Evolutionary conservation across 2,888 invertebrate genomes (phyloP).

Genomic region (Chrysotoxum bicinctum): DNA sequence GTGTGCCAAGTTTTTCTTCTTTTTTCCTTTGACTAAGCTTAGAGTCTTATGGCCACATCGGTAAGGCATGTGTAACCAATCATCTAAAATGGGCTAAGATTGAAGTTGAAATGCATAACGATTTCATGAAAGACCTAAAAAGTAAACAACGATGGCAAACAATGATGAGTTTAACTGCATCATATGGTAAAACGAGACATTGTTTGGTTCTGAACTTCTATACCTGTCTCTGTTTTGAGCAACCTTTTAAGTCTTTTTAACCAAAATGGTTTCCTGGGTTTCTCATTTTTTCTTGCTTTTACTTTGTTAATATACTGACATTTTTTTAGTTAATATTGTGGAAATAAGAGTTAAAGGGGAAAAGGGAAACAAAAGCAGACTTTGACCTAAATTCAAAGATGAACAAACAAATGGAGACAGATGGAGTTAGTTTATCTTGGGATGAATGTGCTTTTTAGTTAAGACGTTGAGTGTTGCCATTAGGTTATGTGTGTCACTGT

Average conservation of each 20-base stretch:
- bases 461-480: neutral
- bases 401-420: constrained; percentile 33
- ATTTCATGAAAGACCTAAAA: constrained; percentile 3
- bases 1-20: neutral
- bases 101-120: constrained; percentile 35
- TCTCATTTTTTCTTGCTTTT: neutral
- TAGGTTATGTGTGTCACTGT: neutral
- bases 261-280: constrained; percentile 24
- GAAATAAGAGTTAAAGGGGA: neutral
- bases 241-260: constrained; percentile 5
- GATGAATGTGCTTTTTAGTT: neutral
- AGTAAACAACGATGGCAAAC: constrained; percentile 11
- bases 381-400: constrained; percentile 57
- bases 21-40: neutral
- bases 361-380: constrained; percentile 1
- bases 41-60: constrained; percentile 38
- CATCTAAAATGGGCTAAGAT: constrained; percentile 28
- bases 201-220: neutral
- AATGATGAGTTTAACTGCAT: neutral
- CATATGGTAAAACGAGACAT: constrained; percentile 8
- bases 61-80: too few species aligned
- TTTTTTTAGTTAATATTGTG: neutral
- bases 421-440: neutral
- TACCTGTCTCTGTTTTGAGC: constrained; percentile 1
- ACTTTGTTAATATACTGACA: constrained; percentile 2